Evolutionary conservation across 2,113 vertebrate species (phyloP).

Genomic region (Mobula hypostoma): DNA sequence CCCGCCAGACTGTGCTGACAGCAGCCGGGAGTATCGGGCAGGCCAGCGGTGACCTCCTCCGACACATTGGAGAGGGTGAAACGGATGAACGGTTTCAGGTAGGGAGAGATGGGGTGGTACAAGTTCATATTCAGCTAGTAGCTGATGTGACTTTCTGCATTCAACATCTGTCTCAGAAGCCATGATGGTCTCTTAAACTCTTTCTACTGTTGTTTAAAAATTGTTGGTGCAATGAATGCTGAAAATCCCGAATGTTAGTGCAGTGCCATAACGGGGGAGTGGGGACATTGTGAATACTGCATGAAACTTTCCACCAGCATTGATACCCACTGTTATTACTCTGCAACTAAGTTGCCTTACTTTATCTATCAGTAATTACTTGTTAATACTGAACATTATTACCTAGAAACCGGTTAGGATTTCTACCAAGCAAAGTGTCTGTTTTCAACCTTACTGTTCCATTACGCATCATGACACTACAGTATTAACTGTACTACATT

Average conservation of each 20-base stretch:
- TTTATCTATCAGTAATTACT: neutral
- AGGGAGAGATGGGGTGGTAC: slow-evolving; percentile 22
- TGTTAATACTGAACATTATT: neutral
- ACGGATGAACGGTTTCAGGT: slow-evolving; percentile 97
- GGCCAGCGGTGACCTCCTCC: slow-evolving; percentile 88
- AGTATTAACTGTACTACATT: too few species aligned
- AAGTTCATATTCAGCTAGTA: too few species aligned
- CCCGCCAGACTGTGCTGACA: slow-evolving; percentile 91
- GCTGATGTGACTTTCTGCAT: neutral
- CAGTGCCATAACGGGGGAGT: too few species aligned
- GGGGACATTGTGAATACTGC: neutral
- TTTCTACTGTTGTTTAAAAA: neutral
- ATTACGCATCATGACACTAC: too few species aligned
- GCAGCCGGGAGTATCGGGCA: slow-evolving; percentile 96
- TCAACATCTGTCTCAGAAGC: neutral
- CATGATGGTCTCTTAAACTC: too few species aligned
- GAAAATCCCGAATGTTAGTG: neutral
- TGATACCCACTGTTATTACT: neutral
- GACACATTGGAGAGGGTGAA: slow-evolving; percentile 96
- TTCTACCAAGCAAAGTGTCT: too few species aligned
- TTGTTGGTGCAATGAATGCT: too few species aligned
- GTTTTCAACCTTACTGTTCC: too few species aligned
- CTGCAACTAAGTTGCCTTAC: neutral
- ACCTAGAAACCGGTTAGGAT: too few species aligned
- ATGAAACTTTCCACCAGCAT: neutral